Evolutionary conservation across 2,113 vertebrate genomes (phyloP).

Genomic region (Cisticola juncidis): DNA sequence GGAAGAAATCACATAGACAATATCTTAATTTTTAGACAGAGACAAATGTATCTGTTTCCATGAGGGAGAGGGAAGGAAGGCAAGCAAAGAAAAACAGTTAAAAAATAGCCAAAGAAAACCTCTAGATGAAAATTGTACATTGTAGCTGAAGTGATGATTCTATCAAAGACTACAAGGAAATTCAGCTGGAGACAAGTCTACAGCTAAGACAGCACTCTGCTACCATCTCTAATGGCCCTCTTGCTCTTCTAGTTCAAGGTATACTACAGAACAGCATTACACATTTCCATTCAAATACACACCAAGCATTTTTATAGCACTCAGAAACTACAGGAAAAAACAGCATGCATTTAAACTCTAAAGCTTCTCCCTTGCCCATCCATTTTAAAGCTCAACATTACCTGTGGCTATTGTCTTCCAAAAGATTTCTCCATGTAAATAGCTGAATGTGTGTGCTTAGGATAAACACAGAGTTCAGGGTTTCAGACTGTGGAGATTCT

Average conservation of each 20-base stretch:
- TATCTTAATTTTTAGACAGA: slow-evolving; percentile 37
- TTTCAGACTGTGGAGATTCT: neutral
- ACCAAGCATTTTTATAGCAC: neutral
- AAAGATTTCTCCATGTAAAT: neutral
- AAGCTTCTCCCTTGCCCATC: neutral
- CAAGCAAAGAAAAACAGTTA: neutral
- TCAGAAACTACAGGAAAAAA: neutral
- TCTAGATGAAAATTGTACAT: neutral
- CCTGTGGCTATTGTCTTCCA: neutral
- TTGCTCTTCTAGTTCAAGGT: neutral
- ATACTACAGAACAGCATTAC: neutral
- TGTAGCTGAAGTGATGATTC: neutral
- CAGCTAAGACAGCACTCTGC: neutral
- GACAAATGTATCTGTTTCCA: slow-evolving; percentile 6
- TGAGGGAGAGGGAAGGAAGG: neutral
- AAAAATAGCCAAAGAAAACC: neutral
- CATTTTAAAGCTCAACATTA: neutral
- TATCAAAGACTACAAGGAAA: neutral
- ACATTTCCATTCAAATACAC: neutral
- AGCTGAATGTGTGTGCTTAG: neutral
- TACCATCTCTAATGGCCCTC: neutral
- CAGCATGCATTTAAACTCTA: neutral
- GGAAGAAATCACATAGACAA: neutral
- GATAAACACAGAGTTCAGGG: neutral
- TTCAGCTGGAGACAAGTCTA: neutral